These are phyloP conservation scores for Sinosuthora webbiana DNA, from an alignment of 2,113 vertebrate species.

Conservation along the genomic window DNA sequence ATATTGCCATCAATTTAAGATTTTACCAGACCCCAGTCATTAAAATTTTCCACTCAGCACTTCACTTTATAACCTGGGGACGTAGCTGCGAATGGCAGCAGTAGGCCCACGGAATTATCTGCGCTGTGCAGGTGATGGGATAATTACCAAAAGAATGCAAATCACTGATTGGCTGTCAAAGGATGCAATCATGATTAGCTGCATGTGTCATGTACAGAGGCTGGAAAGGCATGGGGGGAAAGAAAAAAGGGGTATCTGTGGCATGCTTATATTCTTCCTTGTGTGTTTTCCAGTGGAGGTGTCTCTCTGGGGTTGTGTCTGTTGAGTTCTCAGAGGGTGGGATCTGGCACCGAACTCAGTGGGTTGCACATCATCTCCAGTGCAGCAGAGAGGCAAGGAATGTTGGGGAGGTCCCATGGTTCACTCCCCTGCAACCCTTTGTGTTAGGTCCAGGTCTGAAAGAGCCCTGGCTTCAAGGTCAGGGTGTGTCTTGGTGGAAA, in stretches of 20 bases:
- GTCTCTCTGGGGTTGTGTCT: fast-evolving
- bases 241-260: background rate
- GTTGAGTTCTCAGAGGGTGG: background rate
- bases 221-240: background rate
- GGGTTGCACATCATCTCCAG: fast-evolving
- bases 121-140: background rate
- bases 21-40: conserved; percentile 30
- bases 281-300: background rate
- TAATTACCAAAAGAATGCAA: conserved; percentile 32
- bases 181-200: background rate
- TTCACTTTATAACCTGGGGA: conserved; percentile 35
- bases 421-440: background rate
- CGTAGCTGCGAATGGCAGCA: background rate
- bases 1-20: conserved; percentile 49
- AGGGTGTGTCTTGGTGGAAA: background rate
- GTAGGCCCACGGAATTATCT: conserved; percentile 14
- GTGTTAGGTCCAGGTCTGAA: background rate
- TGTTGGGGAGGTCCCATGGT: background rate
- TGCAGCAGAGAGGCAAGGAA: background rate
- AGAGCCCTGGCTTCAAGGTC: background rate
- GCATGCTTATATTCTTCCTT: background rate
- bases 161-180: background rate
- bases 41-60: conserved; percentile 48
- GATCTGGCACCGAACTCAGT: background rate
- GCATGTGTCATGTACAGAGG: background rate